A percentile compares a stretch with the other conserved stretches of the same genome.
These are phyloP conservation scores for Leptopilina myrica DNA, from an alignment of 2,888 invertebrate species.

Conservation along the genomic window DNA sequence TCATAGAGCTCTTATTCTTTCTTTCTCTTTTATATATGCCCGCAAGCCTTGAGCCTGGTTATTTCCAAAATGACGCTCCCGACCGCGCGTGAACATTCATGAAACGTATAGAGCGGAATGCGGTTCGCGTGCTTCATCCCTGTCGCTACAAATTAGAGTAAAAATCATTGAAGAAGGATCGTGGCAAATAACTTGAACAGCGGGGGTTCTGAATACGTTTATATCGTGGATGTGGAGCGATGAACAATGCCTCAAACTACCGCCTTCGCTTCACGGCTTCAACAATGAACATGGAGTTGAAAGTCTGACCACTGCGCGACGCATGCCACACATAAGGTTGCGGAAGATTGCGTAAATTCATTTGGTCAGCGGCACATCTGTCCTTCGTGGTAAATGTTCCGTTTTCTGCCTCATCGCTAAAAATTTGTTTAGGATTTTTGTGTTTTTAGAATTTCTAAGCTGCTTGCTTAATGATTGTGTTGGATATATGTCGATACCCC, in stretches of 20 bases:
- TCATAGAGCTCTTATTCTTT: conserved; percentile 61
- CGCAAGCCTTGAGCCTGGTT: conserved; percentile 49
- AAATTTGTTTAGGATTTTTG: not conserved
- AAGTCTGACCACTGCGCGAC: conserved; percentile 45
- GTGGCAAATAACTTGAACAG: conserved; percentile 74
- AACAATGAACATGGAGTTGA: conserved; percentile 55
- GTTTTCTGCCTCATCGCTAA: not conserved
- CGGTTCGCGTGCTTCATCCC: conserved; percentile 72
- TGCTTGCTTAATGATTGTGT: no score
- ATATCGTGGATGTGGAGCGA: conserved; percentile 46
- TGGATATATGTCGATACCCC: no score
- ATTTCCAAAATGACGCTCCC: conserved; percentile 54
- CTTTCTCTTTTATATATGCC: no score
- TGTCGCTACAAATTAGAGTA: conserved; percentile 76
- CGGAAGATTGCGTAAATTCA: conserved; percentile 8
- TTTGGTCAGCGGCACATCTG: not conserved
- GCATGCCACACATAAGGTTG: conserved; percentile 45
- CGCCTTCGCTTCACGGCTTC: conserved; percentile 37
- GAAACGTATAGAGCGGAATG: conserved; percentile 62
- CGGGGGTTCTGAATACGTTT: conserved; percentile 60
- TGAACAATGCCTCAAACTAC: conserved; percentile 48
- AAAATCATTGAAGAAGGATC: conserved; percentile 74
- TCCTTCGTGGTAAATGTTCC: not conserved
- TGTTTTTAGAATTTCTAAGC: no score
- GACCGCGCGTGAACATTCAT: conserved; percentile 37